Conservation (phyloP, 2,797 vertebrate genomes). For the Anguilla obscura region DNA sequence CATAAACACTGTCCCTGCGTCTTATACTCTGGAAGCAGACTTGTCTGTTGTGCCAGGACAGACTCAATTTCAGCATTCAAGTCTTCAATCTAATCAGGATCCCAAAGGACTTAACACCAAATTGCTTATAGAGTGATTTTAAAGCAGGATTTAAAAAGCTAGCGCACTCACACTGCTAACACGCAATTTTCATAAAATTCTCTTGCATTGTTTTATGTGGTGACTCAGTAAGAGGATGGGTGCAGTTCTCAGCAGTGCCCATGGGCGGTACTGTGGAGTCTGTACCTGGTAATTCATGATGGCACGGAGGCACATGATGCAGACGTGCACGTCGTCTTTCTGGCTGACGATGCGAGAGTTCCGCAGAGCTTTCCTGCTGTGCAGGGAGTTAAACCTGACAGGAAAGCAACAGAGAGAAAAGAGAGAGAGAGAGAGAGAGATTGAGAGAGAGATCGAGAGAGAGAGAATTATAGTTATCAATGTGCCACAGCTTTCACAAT, state of each 20-base stretch:
- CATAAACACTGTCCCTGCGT: background rate
- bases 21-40: background rate
- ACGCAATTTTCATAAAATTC: background rate
- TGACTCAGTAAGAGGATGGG: background rate
- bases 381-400: constrained; percentile 80
- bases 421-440: background rate
- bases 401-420: too few relatives aligned
- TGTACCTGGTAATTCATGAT: constrained; percentile 99
- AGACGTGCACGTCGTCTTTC: constrained; percentile 88
- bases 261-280: background rate
- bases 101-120: background rate
- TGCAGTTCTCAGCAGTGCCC: background rate
- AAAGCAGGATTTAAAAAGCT: background rate
- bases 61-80: background rate
- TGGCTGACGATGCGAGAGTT: constrained; percentile 77
- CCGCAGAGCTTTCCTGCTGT: constrained; percentile 77
- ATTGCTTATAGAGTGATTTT: background rate
- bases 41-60: background rate
- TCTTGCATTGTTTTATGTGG: background rate
- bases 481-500: background rate
- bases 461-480: background rate
- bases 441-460: background rate
- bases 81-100: background rate
- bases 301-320: constrained; percentile 96
- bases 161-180: background rate